Percentiles rank a stretch among this genome's conserved stretches.
phyloP scores from a whole-genome alignment of 2,797 vertebrate species.

The Siniperca obscura region DNA sequence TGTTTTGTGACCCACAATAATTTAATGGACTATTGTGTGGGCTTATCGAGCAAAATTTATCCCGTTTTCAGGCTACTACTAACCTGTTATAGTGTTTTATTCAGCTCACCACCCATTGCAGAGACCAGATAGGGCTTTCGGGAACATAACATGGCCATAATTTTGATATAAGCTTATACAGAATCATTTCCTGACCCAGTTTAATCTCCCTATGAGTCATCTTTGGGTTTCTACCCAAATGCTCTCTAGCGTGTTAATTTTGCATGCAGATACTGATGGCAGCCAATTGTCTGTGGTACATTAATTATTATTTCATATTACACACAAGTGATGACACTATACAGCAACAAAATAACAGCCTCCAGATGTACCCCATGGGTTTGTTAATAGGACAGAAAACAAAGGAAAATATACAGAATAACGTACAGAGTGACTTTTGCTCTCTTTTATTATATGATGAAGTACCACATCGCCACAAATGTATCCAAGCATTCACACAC shows the following conservation, averaged over 20 bases:
- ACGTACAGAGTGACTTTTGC: constrained; percentile 44
- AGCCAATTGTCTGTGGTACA: constrained; percentile 40
- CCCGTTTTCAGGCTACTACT: constrained; percentile 57
- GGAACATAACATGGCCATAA: constrained; percentile 40
- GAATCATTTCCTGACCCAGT: constrained; percentile 67
- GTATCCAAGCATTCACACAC: constrained; percentile 60
- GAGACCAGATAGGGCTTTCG: constrained; percentile 44
- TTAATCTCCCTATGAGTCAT: constrained; percentile 66
- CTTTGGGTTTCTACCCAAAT: constrained; percentile 50
- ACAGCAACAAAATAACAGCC: constrained; percentile 44
- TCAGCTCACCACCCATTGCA: constrained; percentile 51
- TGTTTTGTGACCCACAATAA: constrained; percentile 72
- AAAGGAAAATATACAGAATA: constrained; percentile 41
- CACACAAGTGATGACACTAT: constrained; percentile 43
- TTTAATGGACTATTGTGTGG: constrained; percentile 67
- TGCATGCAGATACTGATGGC: constrained; percentile 49
- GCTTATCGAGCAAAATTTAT: constrained; percentile 56
- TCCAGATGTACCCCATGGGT: constrained; percentile 37
- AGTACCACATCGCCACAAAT: constrained; percentile 49
- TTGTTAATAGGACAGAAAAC: constrained; percentile 40
- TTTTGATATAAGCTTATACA: constrained; percentile 55
- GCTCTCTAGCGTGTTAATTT: constrained; percentile 49
- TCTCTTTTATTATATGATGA: constrained; percentile 48
- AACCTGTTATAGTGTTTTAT: constrained; percentile 61
- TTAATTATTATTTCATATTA: constrained; percentile 60